Evolutionary conservation across 2,888 invertebrate genomes (phyloP).

Genomic region (Drosophila anomelani): DNA sequence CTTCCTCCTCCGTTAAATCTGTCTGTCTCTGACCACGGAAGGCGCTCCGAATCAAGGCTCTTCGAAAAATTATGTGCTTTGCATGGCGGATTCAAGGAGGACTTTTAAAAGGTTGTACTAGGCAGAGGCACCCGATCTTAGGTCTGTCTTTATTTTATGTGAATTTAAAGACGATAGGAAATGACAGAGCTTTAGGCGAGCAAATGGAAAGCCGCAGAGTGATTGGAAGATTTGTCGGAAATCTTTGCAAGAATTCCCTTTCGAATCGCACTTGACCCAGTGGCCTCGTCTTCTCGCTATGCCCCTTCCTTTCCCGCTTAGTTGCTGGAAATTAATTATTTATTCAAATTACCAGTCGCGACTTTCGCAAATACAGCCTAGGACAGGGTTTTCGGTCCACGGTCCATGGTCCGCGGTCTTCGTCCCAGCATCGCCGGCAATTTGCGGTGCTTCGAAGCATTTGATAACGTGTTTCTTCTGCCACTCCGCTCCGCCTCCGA

Average conservation of each 20-base stretch:
- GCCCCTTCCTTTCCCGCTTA: conserved; percentile 74
- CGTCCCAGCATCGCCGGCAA: conserved; percentile 35
- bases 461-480: conserved; percentile 68
- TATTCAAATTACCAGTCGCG: conserved; percentile 82
- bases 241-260: conserved; percentile 9
- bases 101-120: neutral
- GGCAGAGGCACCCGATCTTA: neutral
- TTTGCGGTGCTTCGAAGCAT: conserved; percentile 65
- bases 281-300: conserved; percentile 42
- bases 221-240: conserved; percentile 12
- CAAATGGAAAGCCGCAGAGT: conserved; percentile 7
- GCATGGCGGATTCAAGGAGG: conserved; percentile 19
- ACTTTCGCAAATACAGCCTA: conserved; percentile 35
- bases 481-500: neutral
- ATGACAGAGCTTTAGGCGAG: neutral
- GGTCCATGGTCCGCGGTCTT: neutral
- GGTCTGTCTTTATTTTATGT: conserved; percentile 54
- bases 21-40: conserved; percentile 25
- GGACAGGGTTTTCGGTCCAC: conserved; percentile 6
- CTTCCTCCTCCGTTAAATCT: conserved; percentile 32
- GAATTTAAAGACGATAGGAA: conserved; percentile 28
- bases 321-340: conserved; percentile 84
- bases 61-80: conserved; percentile 43
- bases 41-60: conserved; percentile 51
- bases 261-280: conserved; percentile 49